phyloP scores from a whole-genome alignment of 1,140 invertebrate species.

The Condylostylus longicornis region DNA sequence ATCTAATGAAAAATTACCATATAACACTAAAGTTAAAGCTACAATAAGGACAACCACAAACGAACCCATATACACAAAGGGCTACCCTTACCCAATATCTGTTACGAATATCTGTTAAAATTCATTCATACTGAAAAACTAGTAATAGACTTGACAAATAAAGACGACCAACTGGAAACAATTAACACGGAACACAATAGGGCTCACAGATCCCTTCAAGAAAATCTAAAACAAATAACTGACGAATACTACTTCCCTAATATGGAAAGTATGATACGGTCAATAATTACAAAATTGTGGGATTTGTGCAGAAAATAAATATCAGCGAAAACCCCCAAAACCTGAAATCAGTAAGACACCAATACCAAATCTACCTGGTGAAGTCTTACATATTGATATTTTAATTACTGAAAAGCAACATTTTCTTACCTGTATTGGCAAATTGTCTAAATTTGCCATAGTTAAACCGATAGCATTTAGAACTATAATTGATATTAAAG shows the following conservation, averaged over 20 bases:
- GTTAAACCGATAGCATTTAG: background rate
- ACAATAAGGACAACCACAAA: conserved; percentile 5
- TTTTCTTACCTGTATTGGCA: background rate
- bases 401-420: background rate
- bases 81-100: conserved; percentile 8
- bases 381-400: conserved; percentile 2
- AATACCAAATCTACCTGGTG: background rate
- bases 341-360: conserved; percentile 1
- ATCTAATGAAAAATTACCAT: conserved; percentile 4
- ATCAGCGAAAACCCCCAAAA: conserved; percentile 1
- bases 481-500: background rate
- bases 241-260: too few relatives aligned
- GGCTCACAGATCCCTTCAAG: background rate
- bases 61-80: conserved; percentile 5
- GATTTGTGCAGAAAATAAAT: conserved; percentile 3
- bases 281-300: too few relatives aligned
- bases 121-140: conserved; percentile 1
- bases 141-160: conserved; percentile 1
- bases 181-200: conserved; percentile 2
- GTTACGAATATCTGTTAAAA: conserved; percentile 4
- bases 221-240: conserved; percentile 4
- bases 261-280: too few relatives aligned
- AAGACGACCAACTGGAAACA: conserved; percentile 2
- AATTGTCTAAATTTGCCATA: conserved; percentile 1
- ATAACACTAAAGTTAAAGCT: conserved; percentile 5